A percentile compares a stretch with the other conserved stretches of the same genome.
These are phyloP conservation scores for Enteromius trimaculatus DNA, from an alignment of 2,797 vertebrate species.

Conservation along the genomic window DNA sequence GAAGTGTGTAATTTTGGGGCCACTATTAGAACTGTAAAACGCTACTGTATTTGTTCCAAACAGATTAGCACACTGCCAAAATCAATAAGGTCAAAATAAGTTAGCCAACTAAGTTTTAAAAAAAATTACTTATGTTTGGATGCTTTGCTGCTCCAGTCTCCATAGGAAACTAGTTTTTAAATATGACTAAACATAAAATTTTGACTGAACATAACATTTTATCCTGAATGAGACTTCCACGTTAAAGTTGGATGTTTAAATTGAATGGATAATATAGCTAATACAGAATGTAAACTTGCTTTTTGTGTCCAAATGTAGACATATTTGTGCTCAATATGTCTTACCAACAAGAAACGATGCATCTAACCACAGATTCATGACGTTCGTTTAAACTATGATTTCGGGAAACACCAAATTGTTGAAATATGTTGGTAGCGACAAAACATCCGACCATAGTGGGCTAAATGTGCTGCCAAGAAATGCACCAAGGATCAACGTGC, in stretches of 20 bases:
- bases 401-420: neutral
- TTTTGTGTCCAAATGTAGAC: neutral
- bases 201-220: too few relatives aligned
- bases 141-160: neutral
- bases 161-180: neutral
- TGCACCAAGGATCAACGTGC: neutral
- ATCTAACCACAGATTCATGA: neutral
- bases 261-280: neutral
- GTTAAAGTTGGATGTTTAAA: neutral
- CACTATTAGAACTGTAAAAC: neutral
- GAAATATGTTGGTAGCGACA: neutral
- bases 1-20: constrained; percentile 8
- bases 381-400: neutral
- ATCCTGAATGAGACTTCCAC: neutral
- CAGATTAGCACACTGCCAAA: neutral
- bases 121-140: neutral
- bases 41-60: neutral
- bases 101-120: neutral
- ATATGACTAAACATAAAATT: neutral
- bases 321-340: neutral
- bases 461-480: neutral
- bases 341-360: neutral
- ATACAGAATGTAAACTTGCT: neutral
- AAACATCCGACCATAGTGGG: neutral
- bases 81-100: too few relatives aligned